Percentiles rank a stretch among this genome's conserved stretches.
Evolutionary conservation across 2,888 invertebrate species (phyloP).

Genomic region (Drosophila hamatofila): DNA sequence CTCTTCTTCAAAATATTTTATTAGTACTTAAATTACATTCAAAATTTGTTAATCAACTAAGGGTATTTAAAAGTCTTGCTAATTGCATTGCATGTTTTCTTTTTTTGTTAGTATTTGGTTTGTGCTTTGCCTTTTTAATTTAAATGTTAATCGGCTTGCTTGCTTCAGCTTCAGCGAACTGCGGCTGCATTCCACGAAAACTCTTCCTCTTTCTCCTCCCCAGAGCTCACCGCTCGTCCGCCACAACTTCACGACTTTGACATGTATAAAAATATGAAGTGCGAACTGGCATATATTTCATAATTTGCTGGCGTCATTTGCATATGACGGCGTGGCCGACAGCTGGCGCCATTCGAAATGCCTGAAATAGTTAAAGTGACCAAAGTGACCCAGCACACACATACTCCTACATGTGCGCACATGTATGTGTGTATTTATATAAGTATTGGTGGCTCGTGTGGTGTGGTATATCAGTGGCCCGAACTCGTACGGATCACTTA

Average conservation of each 20-base stretch:
- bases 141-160: slow-evolving; percentile 70
- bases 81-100: background rate
- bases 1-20: no score
- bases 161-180: slow-evolving; percentile 27
- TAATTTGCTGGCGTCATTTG: slow-evolving; percentile 65
- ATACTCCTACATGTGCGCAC: background rate
- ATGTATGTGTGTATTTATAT: background rate
- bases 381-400: slow-evolving; percentile 1
- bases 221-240: no score
- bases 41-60: no score
- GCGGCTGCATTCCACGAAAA: background rate
- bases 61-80: slow-evolving; percentile 5
- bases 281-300: slow-evolving; percentile 65
- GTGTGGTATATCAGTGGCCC: slow-evolving; percentile 29
- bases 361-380: slow-evolving; percentile 60
- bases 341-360: slow-evolving; percentile 59
- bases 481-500: slow-evolving; percentile 64
- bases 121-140: slow-evolving; percentile 61
- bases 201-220: no score
- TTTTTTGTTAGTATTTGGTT: slow-evolving; percentile 24
- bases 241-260: slow-evolving; percentile 3
- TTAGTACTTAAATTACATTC: no score
- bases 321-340: slow-evolving; percentile 49
- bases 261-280: slow-evolving; percentile 31
- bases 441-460: background rate